A percentile compares a stretch with the other conserved stretches of the same genome.
Evolutionary conservation across 2,797 vertebrate genomes (phyloP).

Genomic region (Limosa lapponica): DNA sequence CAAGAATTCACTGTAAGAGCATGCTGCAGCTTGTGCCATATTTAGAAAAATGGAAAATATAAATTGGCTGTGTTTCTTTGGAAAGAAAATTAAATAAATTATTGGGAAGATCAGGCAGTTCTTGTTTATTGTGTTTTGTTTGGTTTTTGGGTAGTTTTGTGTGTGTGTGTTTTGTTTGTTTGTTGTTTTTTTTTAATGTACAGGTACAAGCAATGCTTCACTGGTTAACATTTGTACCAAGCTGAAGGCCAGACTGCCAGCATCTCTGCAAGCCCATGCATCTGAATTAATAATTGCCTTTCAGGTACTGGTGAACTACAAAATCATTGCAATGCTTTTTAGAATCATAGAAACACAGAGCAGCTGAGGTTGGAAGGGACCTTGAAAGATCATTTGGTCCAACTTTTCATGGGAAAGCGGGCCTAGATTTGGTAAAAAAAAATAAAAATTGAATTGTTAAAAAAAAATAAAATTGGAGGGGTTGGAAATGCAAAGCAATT

Average conservation of each 20-base stretch:
- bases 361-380: neutral
- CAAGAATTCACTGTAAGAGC: neutral
- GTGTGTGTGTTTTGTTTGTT: neutral
- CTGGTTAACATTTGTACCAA: slow-evolving; percentile 43
- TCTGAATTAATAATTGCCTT: slow-evolving; percentile 50
- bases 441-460: neutral
- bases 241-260: slow-evolving; percentile 57
- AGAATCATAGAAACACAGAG: neutral
- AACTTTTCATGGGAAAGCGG: neutral
- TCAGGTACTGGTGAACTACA: slow-evolving; percentile 11
- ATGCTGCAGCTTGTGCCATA: neutral
- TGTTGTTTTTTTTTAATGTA: neutral
- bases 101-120: neutral
- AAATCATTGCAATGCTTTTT: neutral
- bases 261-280: slow-evolving; percentile 17
- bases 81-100: neutral
- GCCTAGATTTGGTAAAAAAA: neutral
- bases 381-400: neutral
- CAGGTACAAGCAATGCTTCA: slow-evolving; percentile 30
- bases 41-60: neutral
- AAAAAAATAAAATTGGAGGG: neutral
- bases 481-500: neutral
- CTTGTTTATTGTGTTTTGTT: neutral
- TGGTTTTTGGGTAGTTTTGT: neutral
- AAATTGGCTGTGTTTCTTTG: neutral